phyloP scores from a whole-genome alignment of 2,888 invertebrate genomes.

The Aphelenchoides bicaudatus region DNA sequence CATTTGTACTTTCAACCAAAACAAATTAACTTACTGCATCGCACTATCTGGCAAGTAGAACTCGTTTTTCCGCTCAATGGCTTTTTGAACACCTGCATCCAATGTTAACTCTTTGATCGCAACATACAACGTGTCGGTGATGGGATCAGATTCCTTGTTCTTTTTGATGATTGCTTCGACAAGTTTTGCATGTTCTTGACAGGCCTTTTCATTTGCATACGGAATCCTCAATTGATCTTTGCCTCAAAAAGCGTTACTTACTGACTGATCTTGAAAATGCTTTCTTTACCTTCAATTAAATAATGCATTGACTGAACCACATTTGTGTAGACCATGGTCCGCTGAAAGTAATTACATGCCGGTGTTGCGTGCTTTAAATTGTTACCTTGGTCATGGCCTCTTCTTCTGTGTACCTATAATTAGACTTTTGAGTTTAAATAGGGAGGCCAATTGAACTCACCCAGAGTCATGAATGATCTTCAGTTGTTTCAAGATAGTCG shows the following conservation, averaged over 20 bases:
- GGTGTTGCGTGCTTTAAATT: too few species aligned
- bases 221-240: conserved; percentile 39
- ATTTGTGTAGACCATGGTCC: conserved; percentile 99
- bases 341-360: too few species aligned
- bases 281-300: conserved; percentile 6
- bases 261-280: too few species aligned
- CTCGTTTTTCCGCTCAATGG: conserved; percentile 90
- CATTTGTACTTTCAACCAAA: background rate
- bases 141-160: conserved; percentile 35
- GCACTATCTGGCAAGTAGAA: conserved; percentile 99
- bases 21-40: conserved; percentile 81
- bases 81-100: conserved; percentile 84
- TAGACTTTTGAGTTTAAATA: too few species aligned
- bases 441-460: too few species aligned
- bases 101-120: conserved; percentile 39
- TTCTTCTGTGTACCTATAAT: conserved; percentile 97
- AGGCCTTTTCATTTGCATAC: conserved; percentile 21
- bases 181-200: conserved; percentile 35
- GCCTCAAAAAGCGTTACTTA: too few species aligned
- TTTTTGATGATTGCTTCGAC: conserved; percentile 35
- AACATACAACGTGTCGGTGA: conserved; percentile 30
- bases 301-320: conserved; percentile 86
- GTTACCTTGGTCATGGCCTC: conserved; percentile 99
- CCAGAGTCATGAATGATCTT: conserved; percentile 73
- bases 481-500: conserved; percentile 96